A percentile compares a stretch with the other conserved stretches of the same genome.
These are phyloP conservation scores for Iselma pallidipennis DNA, from an alignment of 2,888 invertebrate species.

Conservation along the genomic window DNA sequence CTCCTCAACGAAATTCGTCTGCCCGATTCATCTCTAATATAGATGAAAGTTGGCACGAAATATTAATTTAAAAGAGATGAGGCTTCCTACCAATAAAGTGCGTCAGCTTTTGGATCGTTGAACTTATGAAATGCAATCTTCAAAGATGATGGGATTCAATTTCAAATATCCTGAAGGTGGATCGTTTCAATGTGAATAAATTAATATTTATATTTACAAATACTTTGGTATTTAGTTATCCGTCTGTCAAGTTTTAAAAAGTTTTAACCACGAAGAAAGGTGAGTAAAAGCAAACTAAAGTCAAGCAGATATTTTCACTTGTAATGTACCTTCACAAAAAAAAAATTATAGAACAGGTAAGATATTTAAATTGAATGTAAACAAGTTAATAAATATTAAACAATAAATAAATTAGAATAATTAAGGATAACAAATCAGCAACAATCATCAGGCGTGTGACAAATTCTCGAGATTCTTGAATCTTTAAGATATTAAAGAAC, in stretches of 20 bases:
- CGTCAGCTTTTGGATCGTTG: constrained; percentile 34
- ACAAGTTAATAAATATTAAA: constrained; percentile 17
- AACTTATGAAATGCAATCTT: constrained; percentile 41
- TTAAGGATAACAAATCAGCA: background rate
- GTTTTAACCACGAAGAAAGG: too few species aligned
- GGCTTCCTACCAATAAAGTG: constrained; percentile 34
- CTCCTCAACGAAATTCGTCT: constrained; percentile 8
- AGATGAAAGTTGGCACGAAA: constrained; percentile 20
- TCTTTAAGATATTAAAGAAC: too few species aligned
- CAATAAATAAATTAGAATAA: constrained; percentile 3
- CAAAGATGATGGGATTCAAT: constrained; percentile 41
- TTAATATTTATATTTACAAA: constrained; percentile 37
- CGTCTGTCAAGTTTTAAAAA: too few species aligned
- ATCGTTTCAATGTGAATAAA: constrained; percentile 34
- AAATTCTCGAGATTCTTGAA: too few species aligned
- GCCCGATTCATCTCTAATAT: constrained; percentile 4
- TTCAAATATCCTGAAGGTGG: constrained; percentile 39
- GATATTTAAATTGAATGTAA: constrained; percentile 21
- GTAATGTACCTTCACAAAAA: too few species aligned
- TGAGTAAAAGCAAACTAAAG: too few species aligned
- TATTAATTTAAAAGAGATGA: constrained; percentile 37
- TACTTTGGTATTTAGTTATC: constrained; percentile 12
- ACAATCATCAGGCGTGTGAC: too few species aligned
- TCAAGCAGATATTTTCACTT: too few species aligned
- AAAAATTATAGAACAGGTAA: constrained; percentile 12